Evolutionary conservation across 2,797 vertebrate species (phyloP), one percentile per base, ranked within the genome.

Genomic region (Sebastes minor): DNA sequence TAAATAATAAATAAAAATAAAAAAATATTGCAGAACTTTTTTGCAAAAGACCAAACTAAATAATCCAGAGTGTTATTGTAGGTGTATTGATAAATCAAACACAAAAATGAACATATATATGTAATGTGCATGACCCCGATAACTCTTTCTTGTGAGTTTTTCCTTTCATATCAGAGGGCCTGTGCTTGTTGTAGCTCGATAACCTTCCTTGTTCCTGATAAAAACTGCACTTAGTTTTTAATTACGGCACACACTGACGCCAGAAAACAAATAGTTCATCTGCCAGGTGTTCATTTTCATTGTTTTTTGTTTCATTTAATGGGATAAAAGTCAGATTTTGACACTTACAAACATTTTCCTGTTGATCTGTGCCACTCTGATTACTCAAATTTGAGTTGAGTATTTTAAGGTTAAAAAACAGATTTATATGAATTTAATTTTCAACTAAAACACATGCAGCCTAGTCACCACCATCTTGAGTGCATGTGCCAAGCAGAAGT

Each of bases 401-500:
- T 46, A 33, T 23, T 74, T 70, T 27, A 14, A 20, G 35, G 4
- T 32, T 35, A 22, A 27, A 57, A 56, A 27, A 52, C 27, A 28
- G 0, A 60, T 35, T 13, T 33, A 20, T 11, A 38, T 53, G 12
- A 20, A 30, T 27, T 60, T 8, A 22, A 46, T 18, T 61, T 55
- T 14, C 7, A 49, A 11, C 32, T 30, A 22, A 74, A 42, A 60
- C 2, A 60, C n/a, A 49, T 46, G 9, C 35, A 22, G 22, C 6
- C 10, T 23, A 60, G 2, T 8, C 1, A 23, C 23, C 30, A 53
- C 6, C 2, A 53, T 28, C 55, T 35, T 8, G 5, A 46, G 65
- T 22, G 28, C 49, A 11, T 14, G 49, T 52, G 71, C 70, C 72
- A 80, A 70, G 46, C 67, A 62, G 72, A 81, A 82, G 86, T 80